Evolutionary conservation across 2,888 invertebrate species (phyloP).

Genomic region (Agonopterix heracliana): DNA sequence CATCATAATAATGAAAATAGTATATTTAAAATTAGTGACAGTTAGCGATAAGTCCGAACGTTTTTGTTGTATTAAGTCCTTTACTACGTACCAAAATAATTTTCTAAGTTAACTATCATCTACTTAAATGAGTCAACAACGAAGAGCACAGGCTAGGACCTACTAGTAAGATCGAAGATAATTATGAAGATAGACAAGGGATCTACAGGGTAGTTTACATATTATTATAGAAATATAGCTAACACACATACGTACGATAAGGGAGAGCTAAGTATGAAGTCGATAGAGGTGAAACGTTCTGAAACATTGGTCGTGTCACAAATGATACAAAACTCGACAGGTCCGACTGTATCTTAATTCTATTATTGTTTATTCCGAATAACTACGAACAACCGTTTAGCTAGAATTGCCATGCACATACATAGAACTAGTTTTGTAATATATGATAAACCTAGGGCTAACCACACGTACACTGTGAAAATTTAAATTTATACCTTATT

Average conservation of each 20-base stretch:
- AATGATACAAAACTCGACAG: constrained; percentile 37
- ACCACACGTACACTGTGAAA: constrained; percentile 65
- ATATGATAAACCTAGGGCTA: constrained; percentile 59
- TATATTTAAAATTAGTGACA: constrained; percentile 69
- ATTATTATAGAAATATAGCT: constrained; percentile 32
- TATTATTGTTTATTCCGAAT: constrained; percentile 68
- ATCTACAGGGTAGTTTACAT: constrained; percentile 33
- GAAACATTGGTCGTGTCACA: constrained; percentile 43
- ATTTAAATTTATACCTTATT: constrained; percentile 45
- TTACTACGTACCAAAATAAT: constrained; percentile 69
- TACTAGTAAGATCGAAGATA: constrained; percentile 43
- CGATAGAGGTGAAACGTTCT: constrained; percentile 14
- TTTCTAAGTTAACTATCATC: constrained; percentile 49
- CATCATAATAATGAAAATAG: constrained; percentile 11
- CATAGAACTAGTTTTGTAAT: constrained; percentile 52
- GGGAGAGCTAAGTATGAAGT: constrained; percentile 18
- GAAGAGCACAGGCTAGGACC: constrained; percentile 57
- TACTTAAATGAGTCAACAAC: constrained; percentile 66
- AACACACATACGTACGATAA: constrained; percentile 27
- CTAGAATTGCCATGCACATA: constrained; percentile 70
- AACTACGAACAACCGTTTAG: constrained; percentile 69
- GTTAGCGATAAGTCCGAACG: constrained; percentile 37
- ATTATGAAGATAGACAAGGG: constrained; percentile 26
- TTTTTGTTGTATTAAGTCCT: constrained; percentile 31
- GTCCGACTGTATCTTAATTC: constrained; percentile 43